These are phyloP conservation scores for Nezara viridula DNA, from an alignment of 2,888 invertebrate species.

Conservation along the genomic window DNA sequence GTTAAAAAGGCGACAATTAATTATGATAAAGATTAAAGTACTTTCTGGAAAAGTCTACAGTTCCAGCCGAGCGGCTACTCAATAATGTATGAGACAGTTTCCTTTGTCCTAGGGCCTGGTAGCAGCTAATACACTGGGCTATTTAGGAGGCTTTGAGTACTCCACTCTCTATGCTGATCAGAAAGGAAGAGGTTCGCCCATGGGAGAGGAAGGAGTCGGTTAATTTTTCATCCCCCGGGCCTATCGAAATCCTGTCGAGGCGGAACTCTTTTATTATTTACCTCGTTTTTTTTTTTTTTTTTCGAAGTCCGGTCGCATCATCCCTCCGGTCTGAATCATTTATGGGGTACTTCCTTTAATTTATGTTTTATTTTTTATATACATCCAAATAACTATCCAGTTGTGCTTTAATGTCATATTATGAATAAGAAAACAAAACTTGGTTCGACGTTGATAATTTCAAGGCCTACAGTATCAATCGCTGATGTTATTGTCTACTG, in stretches of 20 bases:
- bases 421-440: too few species aligned
- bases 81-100: conserved; percentile 43
- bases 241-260: conserved; percentile 22
- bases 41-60: background rate
- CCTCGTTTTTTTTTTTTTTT: background rate
- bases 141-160: conserved; percentile 32
- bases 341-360: background rate
- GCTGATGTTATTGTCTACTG: too few species aligned
- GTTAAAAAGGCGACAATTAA: background rate
- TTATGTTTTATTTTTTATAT: too few species aligned
- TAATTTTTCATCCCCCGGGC: conserved; percentile 23
- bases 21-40: background rate
- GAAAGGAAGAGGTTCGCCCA: background rate
- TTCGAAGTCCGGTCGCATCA: background rate
- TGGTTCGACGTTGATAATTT: too few species aligned
- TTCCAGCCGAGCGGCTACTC: background rate
- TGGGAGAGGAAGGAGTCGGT: background rate
- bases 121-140: background rate
- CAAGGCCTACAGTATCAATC: too few species aligned
- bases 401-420: background rate
- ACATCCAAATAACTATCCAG: background rate
- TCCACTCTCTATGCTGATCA: conserved; percentile 27
- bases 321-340: background rate
- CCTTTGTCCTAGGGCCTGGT: background rate
- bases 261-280: conserved; percentile 34